phyloP scores from a whole-genome alignment of 2,888 invertebrate genomes.

The Masnerella sp. region DNA sequence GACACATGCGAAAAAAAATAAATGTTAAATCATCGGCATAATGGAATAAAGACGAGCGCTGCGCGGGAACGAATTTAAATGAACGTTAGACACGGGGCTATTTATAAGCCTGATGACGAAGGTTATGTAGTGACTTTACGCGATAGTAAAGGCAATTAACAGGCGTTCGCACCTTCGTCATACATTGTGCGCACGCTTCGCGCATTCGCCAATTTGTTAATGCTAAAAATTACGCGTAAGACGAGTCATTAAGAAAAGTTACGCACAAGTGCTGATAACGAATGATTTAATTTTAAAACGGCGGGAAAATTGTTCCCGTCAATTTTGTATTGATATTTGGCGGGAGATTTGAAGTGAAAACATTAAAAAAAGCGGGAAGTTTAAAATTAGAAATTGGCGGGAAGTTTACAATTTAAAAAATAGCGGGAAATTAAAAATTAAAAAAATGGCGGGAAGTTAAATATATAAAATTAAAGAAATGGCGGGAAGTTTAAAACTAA shows the following conservation, averaged over 20 bases:
- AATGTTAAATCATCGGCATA: slow-evolving; percentile 24
- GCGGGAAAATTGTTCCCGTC: too few relatives aligned
- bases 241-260: slow-evolving; percentile 7
- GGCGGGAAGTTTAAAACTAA: too few relatives aligned
- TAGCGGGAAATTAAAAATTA: too few relatives aligned
- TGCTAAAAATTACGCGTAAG: slow-evolving; percentile 27
- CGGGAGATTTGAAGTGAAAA: too few relatives aligned
- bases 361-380: too few relatives aligned
- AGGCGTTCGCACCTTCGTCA: slow-evolving; percentile 50
- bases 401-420: too few relatives aligned
- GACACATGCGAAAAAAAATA: neutral
- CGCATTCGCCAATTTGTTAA: slow-evolving; percentile 18
- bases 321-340: too few relatives aligned
- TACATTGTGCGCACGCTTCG: slow-evolving; percentile 21
- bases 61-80: slow-evolving; percentile 36
- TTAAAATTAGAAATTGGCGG: too few relatives aligned
- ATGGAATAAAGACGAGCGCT: slow-evolving; percentile 19
- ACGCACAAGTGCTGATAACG: slow-evolving; percentile 6
- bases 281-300: neutral
- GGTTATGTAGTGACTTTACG: slow-evolving; percentile 33
- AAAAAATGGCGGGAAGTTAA: too few relatives aligned
- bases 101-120: slow-evolving; percentile 51
- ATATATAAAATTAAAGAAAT: too few relatives aligned
- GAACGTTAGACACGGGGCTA: slow-evolving; percentile 37
- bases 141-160: slow-evolving; percentile 45